Conservation (phyloP, 2,888 invertebrate genomes). For the Thecocarcelia acutangulata region DNA sequence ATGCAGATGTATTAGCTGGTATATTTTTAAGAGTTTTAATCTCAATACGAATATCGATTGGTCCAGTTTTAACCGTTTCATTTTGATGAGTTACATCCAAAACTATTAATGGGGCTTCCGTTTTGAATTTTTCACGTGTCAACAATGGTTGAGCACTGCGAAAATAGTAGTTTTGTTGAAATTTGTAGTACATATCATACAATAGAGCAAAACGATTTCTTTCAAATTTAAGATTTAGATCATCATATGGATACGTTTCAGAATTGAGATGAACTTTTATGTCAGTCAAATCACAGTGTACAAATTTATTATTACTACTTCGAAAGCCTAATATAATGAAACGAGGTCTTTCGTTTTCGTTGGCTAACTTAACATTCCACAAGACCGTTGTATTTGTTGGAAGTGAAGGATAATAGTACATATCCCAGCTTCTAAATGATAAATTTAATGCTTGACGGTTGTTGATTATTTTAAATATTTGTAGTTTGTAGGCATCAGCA, state of each 20-base stretch:
- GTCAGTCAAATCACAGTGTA: conserved; percentile 10
- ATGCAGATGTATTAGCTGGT: conserved; percentile 36
- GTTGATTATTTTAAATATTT: too few relatives aligned
- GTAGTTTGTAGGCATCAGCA: too few relatives aligned
- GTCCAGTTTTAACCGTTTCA: conserved; percentile 41
- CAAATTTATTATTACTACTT: too few relatives aligned
- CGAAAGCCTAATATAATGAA: too few relatives aligned
- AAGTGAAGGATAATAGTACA: too few relatives aligned
- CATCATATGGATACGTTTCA: conserved; percentile 5
- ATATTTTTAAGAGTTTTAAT: conserved; percentile 21
- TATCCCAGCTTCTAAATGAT: too few relatives aligned
- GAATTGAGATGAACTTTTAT: conserved; percentile 13
- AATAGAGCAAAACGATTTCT: conserved; percentile 3
- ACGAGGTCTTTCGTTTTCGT: too few relatives aligned
- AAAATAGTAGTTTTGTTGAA: conserved; percentile 17
- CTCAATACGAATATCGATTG: conserved; percentile 41
- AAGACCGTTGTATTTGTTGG: too few relatives aligned
- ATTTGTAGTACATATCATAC: conserved; percentile 8
- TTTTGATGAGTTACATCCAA: conserved; percentile 42
- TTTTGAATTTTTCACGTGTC: conserved; percentile 11
- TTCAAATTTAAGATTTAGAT: conserved; percentile 16
- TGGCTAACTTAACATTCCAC: too few relatives aligned
- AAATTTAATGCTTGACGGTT: too few relatives aligned
- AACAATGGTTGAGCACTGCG: background rate
- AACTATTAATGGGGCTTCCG: conserved; percentile 16